These are phyloP conservation scores for Rhegmatorhina hoffmannsi DNA, from an alignment of 2,113 vertebrate genomes.

Conservation along the genomic window DNA sequence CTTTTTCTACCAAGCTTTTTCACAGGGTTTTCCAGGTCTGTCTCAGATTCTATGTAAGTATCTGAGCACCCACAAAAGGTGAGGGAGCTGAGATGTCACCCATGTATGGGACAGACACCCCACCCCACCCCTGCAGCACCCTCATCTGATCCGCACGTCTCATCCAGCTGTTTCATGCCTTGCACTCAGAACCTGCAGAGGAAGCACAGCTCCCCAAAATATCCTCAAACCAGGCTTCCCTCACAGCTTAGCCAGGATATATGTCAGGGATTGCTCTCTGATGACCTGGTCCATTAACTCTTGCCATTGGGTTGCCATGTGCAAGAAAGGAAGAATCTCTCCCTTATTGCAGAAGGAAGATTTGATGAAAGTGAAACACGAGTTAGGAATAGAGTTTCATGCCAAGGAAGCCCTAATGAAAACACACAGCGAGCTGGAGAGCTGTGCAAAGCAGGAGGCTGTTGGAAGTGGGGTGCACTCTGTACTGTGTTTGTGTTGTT, in stretches of 20 bases:
- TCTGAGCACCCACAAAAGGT: background rate
- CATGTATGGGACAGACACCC: background rate
- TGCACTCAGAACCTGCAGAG: background rate
- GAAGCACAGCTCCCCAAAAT: background rate
- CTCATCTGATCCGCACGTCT: background rate
- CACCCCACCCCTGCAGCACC: background rate
- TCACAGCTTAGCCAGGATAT: background rate
- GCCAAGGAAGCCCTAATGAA: background rate
- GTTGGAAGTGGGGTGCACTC: background rate
- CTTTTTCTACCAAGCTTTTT: background rate
- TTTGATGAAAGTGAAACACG: background rate
- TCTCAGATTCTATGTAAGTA: background rate
- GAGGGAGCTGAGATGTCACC: background rate
- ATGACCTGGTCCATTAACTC: background rate
- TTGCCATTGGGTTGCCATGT: background rate
- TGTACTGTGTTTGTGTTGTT: background rate
- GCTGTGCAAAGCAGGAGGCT: background rate
- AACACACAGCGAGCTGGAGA: background rate
- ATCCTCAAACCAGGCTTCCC: background rate
- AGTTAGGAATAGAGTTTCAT: background rate
- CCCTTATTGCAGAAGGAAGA: background rate
- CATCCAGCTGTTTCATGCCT: background rate
- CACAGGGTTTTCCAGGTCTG: background rate
- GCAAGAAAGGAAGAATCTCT: background rate
- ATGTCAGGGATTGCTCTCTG: background rate